Percentiles rank a stretch among this genome's conserved stretches.
Evolutionary conservation across 2,888 invertebrate genomes (phyloP).

Genomic region (Drosophila bunnanda): DNA sequence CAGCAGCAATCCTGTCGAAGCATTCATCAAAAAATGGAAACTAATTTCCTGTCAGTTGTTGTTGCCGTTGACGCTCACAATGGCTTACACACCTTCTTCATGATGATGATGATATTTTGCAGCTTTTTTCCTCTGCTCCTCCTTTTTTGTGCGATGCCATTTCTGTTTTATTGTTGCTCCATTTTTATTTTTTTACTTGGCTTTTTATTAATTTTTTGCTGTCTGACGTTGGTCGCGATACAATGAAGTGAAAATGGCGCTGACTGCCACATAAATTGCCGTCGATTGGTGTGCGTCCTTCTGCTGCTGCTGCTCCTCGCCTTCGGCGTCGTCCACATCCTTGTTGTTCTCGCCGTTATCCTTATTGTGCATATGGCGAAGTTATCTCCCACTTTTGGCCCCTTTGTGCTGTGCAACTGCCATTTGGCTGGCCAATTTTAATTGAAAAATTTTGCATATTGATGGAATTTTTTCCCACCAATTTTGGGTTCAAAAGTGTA

Average conservation of each 20-base stretch:
- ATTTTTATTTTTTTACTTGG: conserved; percentile 74
- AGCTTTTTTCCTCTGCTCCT: conserved; percentile 23
- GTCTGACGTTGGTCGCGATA: conserved; percentile 80
- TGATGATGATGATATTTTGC: conserved; percentile 45
- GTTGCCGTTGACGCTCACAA: conserved; percentile 76
- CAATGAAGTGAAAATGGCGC: conserved; percentile 81
- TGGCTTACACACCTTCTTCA: conserved; percentile 77
- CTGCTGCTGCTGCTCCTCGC: conserved; percentile 6
- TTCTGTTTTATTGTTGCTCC: conserved; percentile 78
- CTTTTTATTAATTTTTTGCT: conserved; percentile 80
- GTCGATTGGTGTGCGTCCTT: conserved; percentile 67
- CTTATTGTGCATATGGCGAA: conserved; percentile 65
- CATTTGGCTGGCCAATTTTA: conserved; percentile 79
- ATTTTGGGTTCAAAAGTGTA: conserved; percentile 49
- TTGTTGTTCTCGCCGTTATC: conserved; percentile 50
- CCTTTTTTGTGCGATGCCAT: conserved; percentile 53
- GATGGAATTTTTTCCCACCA: conserved; percentile 78
- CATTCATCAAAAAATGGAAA: conserved; percentile 85
- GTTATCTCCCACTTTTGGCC: conserved; percentile 63
- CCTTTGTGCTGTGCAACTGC: conserved; percentile 65
- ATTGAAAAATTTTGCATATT: conserved; percentile 85
- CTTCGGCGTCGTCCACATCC: conserved; percentile 4
- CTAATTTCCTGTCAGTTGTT: conserved; percentile 84
- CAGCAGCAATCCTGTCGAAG: conserved; percentile 82
- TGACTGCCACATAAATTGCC: conserved; percentile 81